phyloP scores from a whole-genome alignment of 1,140 invertebrate genomes.

The Popillia japonica region DNA sequence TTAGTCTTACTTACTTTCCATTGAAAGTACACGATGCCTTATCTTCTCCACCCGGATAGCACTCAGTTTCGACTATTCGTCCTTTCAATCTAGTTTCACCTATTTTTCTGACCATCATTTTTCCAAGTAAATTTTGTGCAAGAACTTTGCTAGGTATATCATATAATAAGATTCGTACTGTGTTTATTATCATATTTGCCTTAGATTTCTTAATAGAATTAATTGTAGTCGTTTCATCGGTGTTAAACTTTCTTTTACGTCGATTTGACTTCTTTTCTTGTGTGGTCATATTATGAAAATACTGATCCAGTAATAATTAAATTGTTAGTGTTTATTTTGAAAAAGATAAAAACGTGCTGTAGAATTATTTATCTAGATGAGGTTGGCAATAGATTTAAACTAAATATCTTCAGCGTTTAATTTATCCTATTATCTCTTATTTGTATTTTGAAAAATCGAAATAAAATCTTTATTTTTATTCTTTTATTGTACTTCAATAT shows the following conservation, averaged over 20 bases:
- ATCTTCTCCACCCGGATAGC: slow-evolving; percentile 76
- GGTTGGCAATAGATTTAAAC: too few relatives aligned
- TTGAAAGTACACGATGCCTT: slow-evolving; percentile 75
- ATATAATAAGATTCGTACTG: slow-evolving; percentile 10
- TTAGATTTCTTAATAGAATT: neutral
- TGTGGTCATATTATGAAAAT: neutral
- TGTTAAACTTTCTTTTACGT: neutral
- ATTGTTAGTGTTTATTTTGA: too few relatives aligned
- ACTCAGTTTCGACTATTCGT: slow-evolving; percentile 81
- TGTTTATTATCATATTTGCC: neutral
- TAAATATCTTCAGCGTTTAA: too few relatives aligned
- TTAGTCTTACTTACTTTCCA: slow-evolving; percentile 48
- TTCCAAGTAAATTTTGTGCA: slow-evolving; percentile 71
- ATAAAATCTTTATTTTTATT: too few relatives aligned
- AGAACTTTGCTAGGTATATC: slow-evolving; percentile 60
- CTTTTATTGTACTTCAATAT: too few relatives aligned
- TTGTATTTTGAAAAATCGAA: too few relatives aligned
- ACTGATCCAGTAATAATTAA: too few relatives aligned
- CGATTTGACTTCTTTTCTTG: neutral
- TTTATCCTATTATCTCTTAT: too few relatives aligned
- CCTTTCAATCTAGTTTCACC: slow-evolving; percentile 67
- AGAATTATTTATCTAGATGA: too few relatives aligned
- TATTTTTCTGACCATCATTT: slow-evolving; percentile 69
- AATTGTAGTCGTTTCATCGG: neutral
- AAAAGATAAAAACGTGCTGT: too few relatives aligned